Conservation (phyloP, 2,888 invertebrate species). For the Aleiodes testaceus region DNA sequence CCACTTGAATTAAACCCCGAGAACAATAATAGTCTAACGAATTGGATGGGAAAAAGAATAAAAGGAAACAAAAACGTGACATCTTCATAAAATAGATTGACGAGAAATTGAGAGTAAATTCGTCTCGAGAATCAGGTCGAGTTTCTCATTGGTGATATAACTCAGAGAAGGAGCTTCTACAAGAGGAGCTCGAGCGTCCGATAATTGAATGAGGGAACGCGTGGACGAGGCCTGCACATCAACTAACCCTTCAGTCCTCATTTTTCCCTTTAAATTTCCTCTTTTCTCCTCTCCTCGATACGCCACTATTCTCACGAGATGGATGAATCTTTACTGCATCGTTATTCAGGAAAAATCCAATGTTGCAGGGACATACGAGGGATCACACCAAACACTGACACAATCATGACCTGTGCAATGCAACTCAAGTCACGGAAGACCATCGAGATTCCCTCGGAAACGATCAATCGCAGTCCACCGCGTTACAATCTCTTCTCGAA, state of each 20-base stretch:
- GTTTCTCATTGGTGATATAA: neutral
- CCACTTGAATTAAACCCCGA: no score
- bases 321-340: constrained; percentile 54
- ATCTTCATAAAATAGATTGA: no score
- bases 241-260: constrained; percentile 46
- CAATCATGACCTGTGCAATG: neutral
- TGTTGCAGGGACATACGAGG: constrained; percentile 47
- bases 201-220: constrained; percentile 65
- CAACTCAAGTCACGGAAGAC: constrained; percentile 21
- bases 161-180: no score
- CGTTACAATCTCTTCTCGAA: constrained; percentile 20
- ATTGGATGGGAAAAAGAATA: constrained; percentile 18
- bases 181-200: constrained; percentile 55
- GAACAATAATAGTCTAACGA: no score
- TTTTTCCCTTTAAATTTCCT: neutral
- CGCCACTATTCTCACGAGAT: constrained; percentile 11
- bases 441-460: constrained; percentile 37
- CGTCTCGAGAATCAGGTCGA: no score
- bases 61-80: constrained; percentile 19
- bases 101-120: no score
- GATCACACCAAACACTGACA: constrained; percentile 38
- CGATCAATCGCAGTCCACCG: constrained; percentile 37
- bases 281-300: neutral
- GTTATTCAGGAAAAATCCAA: constrained; percentile 58
- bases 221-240: constrained; percentile 62